Evolutionary conservation across 2,888 invertebrate species (phyloP), one percentile per base, ranked within the genome.

Genomic region (Chaetogeoica ovagalla): DNA sequence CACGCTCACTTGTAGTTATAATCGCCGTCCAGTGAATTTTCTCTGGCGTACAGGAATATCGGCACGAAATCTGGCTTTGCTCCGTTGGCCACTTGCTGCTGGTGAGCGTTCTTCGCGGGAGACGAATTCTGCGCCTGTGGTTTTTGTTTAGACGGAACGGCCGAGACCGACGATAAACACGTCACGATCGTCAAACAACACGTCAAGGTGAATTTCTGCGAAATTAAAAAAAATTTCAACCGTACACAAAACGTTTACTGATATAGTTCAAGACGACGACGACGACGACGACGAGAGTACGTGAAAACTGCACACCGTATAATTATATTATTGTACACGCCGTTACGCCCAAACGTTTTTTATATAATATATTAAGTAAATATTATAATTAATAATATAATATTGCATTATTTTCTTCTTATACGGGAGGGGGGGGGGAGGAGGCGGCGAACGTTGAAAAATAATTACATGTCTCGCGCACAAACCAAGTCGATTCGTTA

Each of bases 1-100:
- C 11, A 30, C 0, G 17, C 30, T 76, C 30, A 79, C 79, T 39
- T 79, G 63, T 39, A 79, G 19, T 79, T 79, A 39, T 79, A 79
- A 79, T 79, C 79, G 19, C 79, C 79, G 23, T 79, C 79, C 70
- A 79, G 30, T 21, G 79, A 79, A 63, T 63, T 57, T 57, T 79
- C 79, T 63, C 71, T 71, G 6, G 79, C 11, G 17, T 79, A 79
- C 0, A 79, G 21, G 17, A 63, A 65, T 43, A 79, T 79, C 0
- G 79, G 79, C n/a, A 79, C 23, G 9, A 55, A 55, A 30, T 79
- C 79, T 15, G 55, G 70, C 37, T 79, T 79, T 19, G n/a, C 13
- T n/a, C 37, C 79, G 15, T 79, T 48, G 3, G 52, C 21, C 23
- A 30, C 60, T 70, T 77, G 48, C 30, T 63, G 70, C 19, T 23